Base-by-base conservation (phyloP, 92 coral and sea anemone genomes). In the Zoanthus sansibaricus region DNA sequence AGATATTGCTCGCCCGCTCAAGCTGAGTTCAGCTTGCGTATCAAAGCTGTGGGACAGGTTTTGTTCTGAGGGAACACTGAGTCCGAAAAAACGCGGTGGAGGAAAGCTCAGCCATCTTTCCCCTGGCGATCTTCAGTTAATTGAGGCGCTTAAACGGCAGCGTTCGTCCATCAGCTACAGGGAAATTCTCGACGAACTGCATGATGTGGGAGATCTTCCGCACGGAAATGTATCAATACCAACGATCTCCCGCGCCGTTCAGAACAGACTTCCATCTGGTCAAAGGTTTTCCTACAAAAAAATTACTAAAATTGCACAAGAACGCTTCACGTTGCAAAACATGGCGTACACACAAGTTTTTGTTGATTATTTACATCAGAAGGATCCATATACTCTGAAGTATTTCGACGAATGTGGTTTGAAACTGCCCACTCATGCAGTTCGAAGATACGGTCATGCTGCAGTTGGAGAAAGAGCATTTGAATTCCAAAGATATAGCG, bases 271-370 rank as follows among this genome's bases (percentile, higher is more conserved):
- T 45, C 83, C 91, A 49, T 30, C 83, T 21, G 88, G 78, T 70
- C 42, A 64, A 31, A 55, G 33, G 86, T 90, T 71, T 70, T 52
- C 87, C 70, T 86, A 17, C 37, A 90, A 90, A 47, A 90, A 86
- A 44, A 14, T 76, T 16, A 83, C 55, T 15, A 71, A 33, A 10
- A 75, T 91, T 71, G 80, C 93, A 46, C 83, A 71, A 66, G 89
- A 89, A 71, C 17, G 70, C 88, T 87, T 87, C 49, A 87, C 93
- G 2, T 21, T 84, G n/a, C 78, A n/a, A n/a, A n/a, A n/a, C 58
- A 92, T 90, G 86, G 88, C 91, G 16, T 78, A 92, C 77, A 92
- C 91, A 16, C 95, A 92, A 62, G 47, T 92, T 83, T 76, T 86
- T 70, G 68, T 78, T 11, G 90, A 87, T 73, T 82, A 90, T 67